Percentiles rank a stretch among this genome's conserved stretches.
Conservation (phyloP, 1,140 invertebrate species). For the Reticulitermes speratus region DNA sequence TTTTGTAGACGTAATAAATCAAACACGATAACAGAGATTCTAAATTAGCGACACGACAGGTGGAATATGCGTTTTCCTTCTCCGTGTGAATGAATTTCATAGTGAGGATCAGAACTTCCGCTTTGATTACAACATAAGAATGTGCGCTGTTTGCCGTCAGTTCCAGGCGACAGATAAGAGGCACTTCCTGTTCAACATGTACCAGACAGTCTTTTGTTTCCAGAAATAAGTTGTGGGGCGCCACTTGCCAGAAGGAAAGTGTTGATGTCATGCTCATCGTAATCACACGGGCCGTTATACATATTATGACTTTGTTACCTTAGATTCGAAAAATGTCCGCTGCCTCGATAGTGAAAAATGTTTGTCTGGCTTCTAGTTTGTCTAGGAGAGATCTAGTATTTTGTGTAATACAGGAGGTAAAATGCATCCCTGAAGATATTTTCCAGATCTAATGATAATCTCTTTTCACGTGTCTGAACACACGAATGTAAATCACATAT, state of each 20-base stretch:
- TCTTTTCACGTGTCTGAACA: too few species aligned
- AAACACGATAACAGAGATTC: background rate
- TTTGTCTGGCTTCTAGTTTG: too few species aligned
- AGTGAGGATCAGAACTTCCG: background rate
- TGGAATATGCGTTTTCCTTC: background rate
- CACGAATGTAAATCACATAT: too few species aligned
- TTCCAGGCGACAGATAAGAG: background rate
- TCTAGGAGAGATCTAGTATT: too few species aligned
- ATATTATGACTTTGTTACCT: too few species aligned
- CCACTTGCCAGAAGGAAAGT: background rate
- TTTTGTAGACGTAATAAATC: background rate
- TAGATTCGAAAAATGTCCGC: too few species aligned
- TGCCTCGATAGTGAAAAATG: too few species aligned
- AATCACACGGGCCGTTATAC: background rate
- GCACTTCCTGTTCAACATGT: background rate
- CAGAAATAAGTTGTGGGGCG: background rate
- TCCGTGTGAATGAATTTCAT: background rate
- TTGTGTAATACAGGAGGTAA: too few species aligned
- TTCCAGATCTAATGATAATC: too few species aligned
- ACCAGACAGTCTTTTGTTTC: slow-evolving; percentile 10
- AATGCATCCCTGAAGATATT: too few species aligned
- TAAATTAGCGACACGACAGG: background rate
- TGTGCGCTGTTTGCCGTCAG: background rate
- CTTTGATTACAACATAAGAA: background rate
- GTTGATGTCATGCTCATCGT: background rate